Evolutionary conservation across 2,888 invertebrate genomes (phyloP).

Genomic region (Diaperis boleti): DNA sequence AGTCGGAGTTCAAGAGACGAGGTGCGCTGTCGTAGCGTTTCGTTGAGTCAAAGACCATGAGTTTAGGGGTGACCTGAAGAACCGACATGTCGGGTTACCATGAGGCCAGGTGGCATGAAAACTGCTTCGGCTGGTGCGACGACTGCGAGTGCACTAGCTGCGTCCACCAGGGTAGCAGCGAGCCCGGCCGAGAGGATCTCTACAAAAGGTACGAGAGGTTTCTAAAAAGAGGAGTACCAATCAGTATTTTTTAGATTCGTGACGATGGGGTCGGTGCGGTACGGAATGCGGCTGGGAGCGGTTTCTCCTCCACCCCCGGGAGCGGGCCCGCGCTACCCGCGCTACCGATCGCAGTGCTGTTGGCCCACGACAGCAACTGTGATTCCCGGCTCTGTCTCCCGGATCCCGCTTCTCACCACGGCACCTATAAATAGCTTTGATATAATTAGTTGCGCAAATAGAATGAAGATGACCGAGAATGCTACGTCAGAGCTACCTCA

Average conservation of each 20-base stretch:
- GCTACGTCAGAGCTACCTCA: constrained; percentile 63
- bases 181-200: constrained; percentile 51
- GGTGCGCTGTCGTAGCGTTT: constrained; percentile 6
- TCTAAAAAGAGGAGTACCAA: not conserved
- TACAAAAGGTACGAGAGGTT: constrained; percentile 56
- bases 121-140: constrained; percentile 60
- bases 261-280: constrained; percentile 76
- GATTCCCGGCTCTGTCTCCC: constrained; percentile 66
- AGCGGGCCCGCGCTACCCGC: constrained; percentile 69
- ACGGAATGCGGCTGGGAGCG: constrained; percentile 76
- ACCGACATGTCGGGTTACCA: constrained; percentile 50
- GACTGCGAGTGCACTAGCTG: constrained; percentile 61
- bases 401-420: constrained; percentile 63
- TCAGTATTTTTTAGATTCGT: constrained; percentile 49
- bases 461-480: constrained; percentile 63
- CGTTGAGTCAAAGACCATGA: constrained; percentile 42
- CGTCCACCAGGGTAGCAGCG: constrained; percentile 50
- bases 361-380: constrained; percentile 60
- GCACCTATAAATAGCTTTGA: constrained; percentile 66
- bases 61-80: constrained; percentile 51
- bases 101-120: constrained; percentile 64
- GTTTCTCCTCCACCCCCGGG: constrained; percentile 66
- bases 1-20: constrained; percentile 3
- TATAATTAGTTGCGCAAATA: constrained; percentile 67
- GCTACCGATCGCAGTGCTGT: constrained; percentile 67